Conservation (phyloP, 2,113 vertebrate species). For the Anguilla rostrata region DNA sequence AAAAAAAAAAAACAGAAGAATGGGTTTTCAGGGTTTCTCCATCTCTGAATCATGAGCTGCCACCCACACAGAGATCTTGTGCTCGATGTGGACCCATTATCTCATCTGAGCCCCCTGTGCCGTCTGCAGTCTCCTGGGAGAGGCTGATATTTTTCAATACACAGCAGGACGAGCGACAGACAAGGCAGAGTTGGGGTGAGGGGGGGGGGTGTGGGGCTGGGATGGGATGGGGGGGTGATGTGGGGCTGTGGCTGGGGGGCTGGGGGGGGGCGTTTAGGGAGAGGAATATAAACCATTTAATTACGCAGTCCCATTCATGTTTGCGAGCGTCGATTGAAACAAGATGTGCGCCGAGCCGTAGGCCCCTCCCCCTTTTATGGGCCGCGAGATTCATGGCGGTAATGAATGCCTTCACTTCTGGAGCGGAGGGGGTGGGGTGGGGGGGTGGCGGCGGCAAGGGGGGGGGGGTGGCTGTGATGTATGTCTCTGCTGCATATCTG, state of each 20-base stretch:
- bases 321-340: constrained; percentile 14
- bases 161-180: background rate
- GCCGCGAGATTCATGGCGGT: background rate
- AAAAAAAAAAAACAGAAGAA: constrained; percentile 15
- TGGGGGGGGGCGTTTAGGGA: background rate
- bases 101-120: background rate
- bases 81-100: constrained; percentile 2
- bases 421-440: no score
- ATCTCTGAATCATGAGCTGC: background rate
- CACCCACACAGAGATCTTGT: constrained; percentile 19
- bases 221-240: no score
- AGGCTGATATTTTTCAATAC: background rate
- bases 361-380: background rate
- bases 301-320: constrained; percentile 25
- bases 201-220: no score
- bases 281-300: constrained; percentile 24
- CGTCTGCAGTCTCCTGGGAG: background rate
- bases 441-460: no score
- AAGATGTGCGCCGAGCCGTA: constrained; percentile 12
- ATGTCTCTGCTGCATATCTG: background rate
- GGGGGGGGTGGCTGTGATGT: background rate
- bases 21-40: constrained; percentile 12
- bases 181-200: background rate
- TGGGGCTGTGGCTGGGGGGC: no score
- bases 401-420: background rate